These are phyloP conservation scores for Odontothrips loti DNA, from an alignment of 2,888 invertebrate genomes.

Conservation along the genomic window DNA sequence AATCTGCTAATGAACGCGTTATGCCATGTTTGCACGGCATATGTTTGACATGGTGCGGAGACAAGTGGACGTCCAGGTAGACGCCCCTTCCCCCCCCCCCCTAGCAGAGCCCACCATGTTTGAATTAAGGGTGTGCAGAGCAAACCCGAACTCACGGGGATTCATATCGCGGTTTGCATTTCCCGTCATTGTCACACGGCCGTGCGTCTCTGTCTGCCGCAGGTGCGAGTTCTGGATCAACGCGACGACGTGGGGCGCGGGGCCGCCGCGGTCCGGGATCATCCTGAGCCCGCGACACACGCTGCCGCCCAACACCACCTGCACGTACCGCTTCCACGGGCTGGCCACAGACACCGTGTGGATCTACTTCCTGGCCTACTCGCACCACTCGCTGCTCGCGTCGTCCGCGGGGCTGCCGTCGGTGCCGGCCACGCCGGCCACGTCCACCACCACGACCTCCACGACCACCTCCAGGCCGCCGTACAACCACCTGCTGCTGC, in stretches of 20 bases:
- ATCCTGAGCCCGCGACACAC: constrained; percentile 78
- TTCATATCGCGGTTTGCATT: neutral
- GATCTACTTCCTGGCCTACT: constrained; percentile 83
- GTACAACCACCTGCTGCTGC: constrained; percentile 40
- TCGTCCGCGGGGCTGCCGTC: constrained; percentile 29
- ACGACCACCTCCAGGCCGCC: constrained; percentile 41
- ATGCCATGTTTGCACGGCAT: too few species aligned
- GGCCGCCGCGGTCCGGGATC: constrained; percentile 51
- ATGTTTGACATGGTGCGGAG: too few species aligned
- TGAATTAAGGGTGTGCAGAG: too few species aligned
- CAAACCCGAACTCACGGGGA: too few species aligned
- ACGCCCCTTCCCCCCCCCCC: too few species aligned
- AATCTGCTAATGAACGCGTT: too few species aligned
- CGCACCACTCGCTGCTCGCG: constrained; percentile 62
- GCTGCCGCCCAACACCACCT: constrained; percentile 78
- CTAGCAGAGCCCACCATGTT: too few species aligned
- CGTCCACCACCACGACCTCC: constrained; percentile 37
- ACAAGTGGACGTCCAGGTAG: too few species aligned
- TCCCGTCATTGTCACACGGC: too few species aligned
- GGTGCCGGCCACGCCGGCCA: constrained; percentile 39
- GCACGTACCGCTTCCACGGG: constrained; percentile 80
- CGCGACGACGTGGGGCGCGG: constrained; percentile 48
- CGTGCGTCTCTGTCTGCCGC: constrained; percentile 30
- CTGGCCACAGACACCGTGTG: constrained; percentile 74
- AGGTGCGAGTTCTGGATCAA: constrained; percentile 73